Evolutionary conservation across 2,888 invertebrate species (phyloP).

Genomic region (Vannuccia rotundouncinata): DNA sequence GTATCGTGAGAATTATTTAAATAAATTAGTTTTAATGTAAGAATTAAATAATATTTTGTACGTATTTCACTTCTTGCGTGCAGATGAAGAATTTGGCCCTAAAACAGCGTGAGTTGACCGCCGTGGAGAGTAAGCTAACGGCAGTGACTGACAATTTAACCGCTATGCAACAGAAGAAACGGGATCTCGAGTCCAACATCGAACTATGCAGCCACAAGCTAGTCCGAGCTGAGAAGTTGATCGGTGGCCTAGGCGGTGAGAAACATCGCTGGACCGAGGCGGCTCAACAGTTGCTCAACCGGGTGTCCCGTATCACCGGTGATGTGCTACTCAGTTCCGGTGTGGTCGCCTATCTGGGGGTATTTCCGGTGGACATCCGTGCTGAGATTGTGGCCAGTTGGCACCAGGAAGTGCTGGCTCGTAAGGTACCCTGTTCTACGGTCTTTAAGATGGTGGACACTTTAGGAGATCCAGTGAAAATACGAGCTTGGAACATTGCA

Average conservation of each 20-base stretch:
- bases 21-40: too few species aligned
- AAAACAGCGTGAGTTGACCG: slow-evolving; percentile 79
- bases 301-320: slow-evolving; percentile 75
- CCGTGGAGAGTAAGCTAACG: slow-evolving; percentile 77
- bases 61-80: too few species aligned
- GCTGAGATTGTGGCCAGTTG: slow-evolving; percentile 59
- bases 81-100: slow-evolving; percentile 85
- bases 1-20: too few species aligned
- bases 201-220: slow-evolving; percentile 81
- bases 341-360: slow-evolving; percentile 81
- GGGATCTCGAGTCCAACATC: slow-evolving; percentile 88
- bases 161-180: slow-evolving; percentile 88
- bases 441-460: slow-evolving; percentile 69
- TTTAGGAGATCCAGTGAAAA: slow-evolving; percentile 76
- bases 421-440: slow-evolving; percentile 68
- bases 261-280: slow-evolving; percentile 80
- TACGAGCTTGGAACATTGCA: slow-evolving; percentile 79
- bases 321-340: slow-evolving; percentile 83
- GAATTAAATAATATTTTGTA: too few species aligned
- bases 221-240: slow-evolving; percentile 78
- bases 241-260: slow-evolving; percentile 79
- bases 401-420: slow-evolving; percentile 48
- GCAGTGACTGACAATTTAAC: slow-evolving; percentile 90
- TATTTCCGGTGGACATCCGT: slow-evolving; percentile 64
- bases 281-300: slow-evolving; percentile 66